A percentile compares a stretch with the other conserved stretches of the same genome.
These are phyloP conservation scores for Drosophila peninsularis DNA, from an alignment of 2,888 invertebrate species.

Conservation along the genomic window DNA sequence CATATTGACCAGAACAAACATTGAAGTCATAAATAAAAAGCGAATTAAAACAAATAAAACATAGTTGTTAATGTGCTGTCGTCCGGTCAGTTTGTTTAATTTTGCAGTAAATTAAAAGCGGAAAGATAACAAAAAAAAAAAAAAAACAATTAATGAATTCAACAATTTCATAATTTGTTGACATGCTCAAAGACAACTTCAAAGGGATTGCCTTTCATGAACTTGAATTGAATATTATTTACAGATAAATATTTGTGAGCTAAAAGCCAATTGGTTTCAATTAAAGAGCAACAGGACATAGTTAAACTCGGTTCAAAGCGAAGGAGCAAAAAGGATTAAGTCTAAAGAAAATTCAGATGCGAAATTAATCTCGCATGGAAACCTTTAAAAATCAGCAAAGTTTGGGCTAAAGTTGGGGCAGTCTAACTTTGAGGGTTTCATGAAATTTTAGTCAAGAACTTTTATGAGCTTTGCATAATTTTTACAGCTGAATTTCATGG, in stretches of 20 bases:
- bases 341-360: not conserved
- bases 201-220: not conserved
- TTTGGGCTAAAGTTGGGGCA: not conserved
- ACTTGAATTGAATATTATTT: not conserved
- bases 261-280: not conserved
- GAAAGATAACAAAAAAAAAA: not conserved
- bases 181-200: not conserved
- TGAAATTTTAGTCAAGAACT: not conserved
- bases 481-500: not conserved
- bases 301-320: not conserved
- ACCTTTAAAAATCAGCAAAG: not conserved
- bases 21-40: slow-evolving; percentile 2
- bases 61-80: slow-evolving; percentile 1
- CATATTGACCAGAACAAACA: not conserved
- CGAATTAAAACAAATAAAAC: slow-evolving; percentile 10
- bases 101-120: slow-evolving; percentile 3
- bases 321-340: not conserved
- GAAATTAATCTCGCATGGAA: not conserved
- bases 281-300: not conserved
- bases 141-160: not conserved
- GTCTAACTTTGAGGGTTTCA: not conserved
- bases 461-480: not conserved
- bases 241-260: not conserved
- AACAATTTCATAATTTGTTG: slow-evolving; percentile 8
- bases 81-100: not conserved